phyloP scores from a whole-genome alignment of 2,888 invertebrate species.

The Melanchra persicariae region DNA sequence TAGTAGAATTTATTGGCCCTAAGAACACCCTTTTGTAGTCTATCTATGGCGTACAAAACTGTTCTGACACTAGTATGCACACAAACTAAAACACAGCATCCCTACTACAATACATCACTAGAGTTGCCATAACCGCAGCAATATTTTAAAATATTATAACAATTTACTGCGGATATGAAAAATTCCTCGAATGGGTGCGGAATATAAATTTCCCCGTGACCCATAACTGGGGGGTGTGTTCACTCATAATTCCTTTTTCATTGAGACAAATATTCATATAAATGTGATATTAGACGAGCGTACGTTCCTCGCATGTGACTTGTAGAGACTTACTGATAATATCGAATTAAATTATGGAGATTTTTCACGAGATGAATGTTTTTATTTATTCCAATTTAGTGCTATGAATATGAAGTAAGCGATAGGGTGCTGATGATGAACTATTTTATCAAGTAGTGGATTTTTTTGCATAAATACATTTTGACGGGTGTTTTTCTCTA shows the following conservation, averaged over 20 bases:
- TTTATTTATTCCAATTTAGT: conserved; percentile 56
- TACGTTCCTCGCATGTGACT: conserved; percentile 79
- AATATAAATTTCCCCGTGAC: conserved; percentile 83
- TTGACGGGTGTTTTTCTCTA: no score
- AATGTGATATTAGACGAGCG: conserved; percentile 79
- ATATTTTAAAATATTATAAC: conserved; percentile 81
- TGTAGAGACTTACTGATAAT: conserved; percentile 77
- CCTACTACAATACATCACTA: conserved; percentile 46
- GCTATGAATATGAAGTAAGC: conserved; percentile 44
- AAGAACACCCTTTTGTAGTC: neutral
- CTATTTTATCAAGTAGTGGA: conserved; percentile 9
- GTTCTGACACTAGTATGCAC: neutral
- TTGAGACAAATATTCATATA: conserved; percentile 90
- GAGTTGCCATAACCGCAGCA: conserved; percentile 65
- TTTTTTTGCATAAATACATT: neutral
- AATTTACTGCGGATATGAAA: conserved; percentile 82
- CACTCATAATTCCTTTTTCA: conserved; percentile 87
- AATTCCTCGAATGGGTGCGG: conserved; percentile 80
- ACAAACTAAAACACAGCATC: conserved; percentile 14
- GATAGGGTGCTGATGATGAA: conserved; percentile 8
- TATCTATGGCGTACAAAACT: neutral
- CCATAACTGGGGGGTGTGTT: conserved; percentile 79
- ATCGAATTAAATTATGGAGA: conserved; percentile 72
- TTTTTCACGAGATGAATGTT: conserved; percentile 53
- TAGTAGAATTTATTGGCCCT: no score